Evolutionary conservation across 2,888 invertebrate genomes (phyloP), one percentile per base, ranked within the genome.

Genomic region (Sarcophaga caerulescens): DNA sequence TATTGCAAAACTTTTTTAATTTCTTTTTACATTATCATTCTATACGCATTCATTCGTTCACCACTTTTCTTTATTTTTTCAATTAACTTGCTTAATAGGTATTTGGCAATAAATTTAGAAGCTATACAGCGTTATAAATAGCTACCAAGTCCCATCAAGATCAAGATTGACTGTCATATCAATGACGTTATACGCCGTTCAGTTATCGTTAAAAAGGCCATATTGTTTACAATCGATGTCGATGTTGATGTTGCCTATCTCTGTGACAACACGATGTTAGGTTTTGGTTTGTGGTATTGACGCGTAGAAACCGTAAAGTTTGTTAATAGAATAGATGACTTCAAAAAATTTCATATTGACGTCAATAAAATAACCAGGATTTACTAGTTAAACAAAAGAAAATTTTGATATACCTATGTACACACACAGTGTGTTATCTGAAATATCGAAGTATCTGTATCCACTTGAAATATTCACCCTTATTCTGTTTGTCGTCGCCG

Each of bases 101-200:
- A 17, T 65, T 35, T 75, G n/a, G 19, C 21, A 57, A 57, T 35
- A 75, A 35, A 75, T 70, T 47, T 21, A 68, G 21, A 68, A 68
- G 35, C 19, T 12, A 71, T 62, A 45, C 21, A 5, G 8, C 10
- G 3, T 52, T 11, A 19, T 66, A 12, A 52, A 25, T 57, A 47
- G 23, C 23, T 52, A 70, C 60, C 19, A 21, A 45, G 17, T 63
- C 62, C 23, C 3, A 63, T 73, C 47, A 74, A 23, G 17, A 76
- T 76, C 66, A 76, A 66, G 19, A 66, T 76, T 21, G 11, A 21
- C 35, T 66, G 11, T 57, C 19, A 52, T 57, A 10, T 21, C 44
- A 19, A 66, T 76, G 35, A 65, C 75, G 52, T 76, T 21, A 66
- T 76, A 52, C 4, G 21, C 12, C 11, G 14, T 10, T 25, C 35